Evolutionary conservation across 2,113 vertebrate species (phyloP), one percentile per base, ranked within the genome.

Genomic region (Lepus timidus): DNA sequence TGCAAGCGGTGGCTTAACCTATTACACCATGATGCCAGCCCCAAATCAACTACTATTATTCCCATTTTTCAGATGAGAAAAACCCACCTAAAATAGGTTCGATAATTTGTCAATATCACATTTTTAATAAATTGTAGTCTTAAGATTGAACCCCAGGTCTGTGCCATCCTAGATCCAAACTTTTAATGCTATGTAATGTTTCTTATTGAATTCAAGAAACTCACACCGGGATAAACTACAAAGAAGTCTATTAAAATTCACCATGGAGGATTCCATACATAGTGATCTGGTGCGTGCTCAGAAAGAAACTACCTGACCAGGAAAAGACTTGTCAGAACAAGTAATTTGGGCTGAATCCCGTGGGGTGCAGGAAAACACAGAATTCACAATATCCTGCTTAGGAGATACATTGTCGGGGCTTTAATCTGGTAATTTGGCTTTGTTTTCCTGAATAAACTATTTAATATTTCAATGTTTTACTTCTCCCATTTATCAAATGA

Each of bases 31-130:
- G 44, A 44, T 44, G 44, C 44, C 6, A 4, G 44, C 44, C 44
- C 44, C 44, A 44, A 44, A 44, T 44, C 20, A 94, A 87, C 12
- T 79, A 36, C 62, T 75, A 85, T 76, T 49, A 68, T 52, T 25
- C 11, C 20, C 61, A 89, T 70, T 85, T 83, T 80, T 78, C 22
- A 82, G 74, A 88, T 79, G 8, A 92, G 31, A 88, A 88, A 91
- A 83, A n/a, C n/a, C 44, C 58, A 93, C 33, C 25, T 90, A 20
- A 13, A 39, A 23, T 16, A 73, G 36, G 8, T 58, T 70, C 81
- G 27, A 12, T 62, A 88, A 93, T 62, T 76, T 90, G 14, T 20
- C 62, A 87, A 68, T 6, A 2, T 88, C 49, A 87, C 17, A 64
- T 49, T 92, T 90, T 78, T 19, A 93, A 22, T 67, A 81, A 29